Evolutionary conservation across 2,113 vertebrate species (phyloP).

Genomic region (Sorex fumeus): DNA sequence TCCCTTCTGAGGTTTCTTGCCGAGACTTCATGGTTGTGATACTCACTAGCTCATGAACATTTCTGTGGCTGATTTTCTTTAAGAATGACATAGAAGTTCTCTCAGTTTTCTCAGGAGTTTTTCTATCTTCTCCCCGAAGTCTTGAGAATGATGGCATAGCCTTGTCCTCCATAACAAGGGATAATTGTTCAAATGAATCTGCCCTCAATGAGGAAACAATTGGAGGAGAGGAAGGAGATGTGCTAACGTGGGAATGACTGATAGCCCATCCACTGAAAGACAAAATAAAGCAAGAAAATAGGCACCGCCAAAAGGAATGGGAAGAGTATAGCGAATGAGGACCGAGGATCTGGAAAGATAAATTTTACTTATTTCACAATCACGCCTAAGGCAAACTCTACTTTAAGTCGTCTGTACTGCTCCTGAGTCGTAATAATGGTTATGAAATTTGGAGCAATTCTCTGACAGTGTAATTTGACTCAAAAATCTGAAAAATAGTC

Average conservation of each 20-base stretch:
- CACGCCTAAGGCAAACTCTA: slow-evolving; percentile 63
- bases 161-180: not conserved
- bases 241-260: slow-evolving; percentile 53
- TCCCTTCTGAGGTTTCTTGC: not conserved
- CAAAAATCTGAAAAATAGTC: slow-evolving; percentile 69
- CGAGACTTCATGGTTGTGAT: not conserved
- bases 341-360: slow-evolving; percentile 29
- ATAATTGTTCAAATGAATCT: not conserved
- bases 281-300: not conserved
- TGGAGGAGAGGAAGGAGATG: not conserved
- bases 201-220: not conserved
- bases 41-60: not conserved
- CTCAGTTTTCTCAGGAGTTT: not conserved
- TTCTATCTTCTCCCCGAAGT: not conserved
- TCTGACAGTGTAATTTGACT: slow-evolving; percentile 73
- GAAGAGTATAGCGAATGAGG: not conserved
- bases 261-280: not conserved
- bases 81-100: not conserved
- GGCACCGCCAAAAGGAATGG: not conserved
- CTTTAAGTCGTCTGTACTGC: slow-evolving; percentile 53
- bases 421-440: slow-evolving; percentile 68
- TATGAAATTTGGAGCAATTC: slow-evolving; percentile 71
- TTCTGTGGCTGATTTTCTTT: not conserved
- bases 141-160: not conserved
- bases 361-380: slow-evolving; percentile 56